Percentiles rank a stretch among this genome's conserved stretches.
Evolutionary conservation across 2,888 invertebrate species (phyloP).

Genomic region (Acrobasis suavella): DNA sequence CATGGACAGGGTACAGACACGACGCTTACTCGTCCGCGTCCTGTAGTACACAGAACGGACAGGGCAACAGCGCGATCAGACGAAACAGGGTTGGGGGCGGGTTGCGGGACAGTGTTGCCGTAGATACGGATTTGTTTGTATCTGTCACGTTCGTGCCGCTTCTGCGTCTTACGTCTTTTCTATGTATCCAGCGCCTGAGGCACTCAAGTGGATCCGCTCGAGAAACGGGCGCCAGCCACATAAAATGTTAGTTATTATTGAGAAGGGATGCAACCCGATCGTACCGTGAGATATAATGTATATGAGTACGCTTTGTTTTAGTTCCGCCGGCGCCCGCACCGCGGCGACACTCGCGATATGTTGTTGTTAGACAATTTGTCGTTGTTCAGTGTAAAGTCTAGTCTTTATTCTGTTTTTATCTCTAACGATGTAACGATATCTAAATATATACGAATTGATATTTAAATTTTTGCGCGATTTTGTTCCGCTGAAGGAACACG

Average conservation of each 20-base stretch:
- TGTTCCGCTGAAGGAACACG: slow-evolving; percentile 57
- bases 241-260: slow-evolving; percentile 1
- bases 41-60: too few species aligned
- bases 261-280: not conserved
- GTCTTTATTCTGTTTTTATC: slow-evolving; percentile 81
- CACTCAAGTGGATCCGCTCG: not conserved
- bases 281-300: not conserved
- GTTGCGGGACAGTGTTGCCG: too few species aligned
- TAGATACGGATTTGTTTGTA: too few species aligned
- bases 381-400: slow-evolving; percentile 83
- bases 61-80: too few species aligned
- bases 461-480: slow-evolving; percentile 73
- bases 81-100: too few species aligned
- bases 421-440: slow-evolving; percentile 71
- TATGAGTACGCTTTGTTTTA: slow-evolving; percentile 13
- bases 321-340: slow-evolving; percentile 43
- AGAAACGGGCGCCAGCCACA: slow-evolving; percentile 1
- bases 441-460: slow-evolving; percentile 79
- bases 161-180: too few species aligned
- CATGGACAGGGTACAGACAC: too few species aligned
- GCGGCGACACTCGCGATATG: slow-evolving; percentile 59
- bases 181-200: too few species aligned
- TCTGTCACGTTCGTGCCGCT: too few species aligned
- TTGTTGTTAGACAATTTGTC: slow-evolving; percentile 76
- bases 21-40: too few species aligned